Evolutionary conservation across 2,113 vertebrate genomes (phyloP).

Genomic region (Orientallactaga bullata): DNA sequence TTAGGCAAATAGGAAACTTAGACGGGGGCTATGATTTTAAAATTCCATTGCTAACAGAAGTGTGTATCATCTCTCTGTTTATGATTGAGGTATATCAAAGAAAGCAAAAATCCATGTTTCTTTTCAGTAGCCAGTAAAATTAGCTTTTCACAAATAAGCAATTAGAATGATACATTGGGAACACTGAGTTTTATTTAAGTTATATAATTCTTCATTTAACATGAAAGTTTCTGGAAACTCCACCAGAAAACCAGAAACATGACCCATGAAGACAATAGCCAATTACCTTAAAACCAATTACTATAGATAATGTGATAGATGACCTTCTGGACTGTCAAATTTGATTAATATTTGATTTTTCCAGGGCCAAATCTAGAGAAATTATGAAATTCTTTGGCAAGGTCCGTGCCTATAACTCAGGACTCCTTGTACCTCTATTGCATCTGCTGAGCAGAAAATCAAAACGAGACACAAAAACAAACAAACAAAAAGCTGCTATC

Average conservation of each 20-base stretch:
- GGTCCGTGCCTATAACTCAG: neutral
- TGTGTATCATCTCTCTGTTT: neutral
- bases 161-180: neutral
- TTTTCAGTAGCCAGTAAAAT: neutral
- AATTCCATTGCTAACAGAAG: neutral
- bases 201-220: neutral
- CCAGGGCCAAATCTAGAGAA: slow-evolving; percentile 33
- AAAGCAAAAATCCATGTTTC: neutral
- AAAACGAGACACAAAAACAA: neutral
- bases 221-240: slow-evolving; percentile 25
- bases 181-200: slow-evolving; percentile 40
- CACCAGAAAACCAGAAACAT: slow-evolving; percentile 29
- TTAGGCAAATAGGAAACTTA: neutral
- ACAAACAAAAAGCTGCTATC: neutral
- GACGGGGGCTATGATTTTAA: neutral
- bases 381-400: slow-evolving; percentile 60
- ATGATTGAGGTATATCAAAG: neutral
- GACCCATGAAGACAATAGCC: slow-evolving; percentile 50
- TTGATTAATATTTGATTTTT: slow-evolving; percentile 52
- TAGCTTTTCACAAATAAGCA: neutral
- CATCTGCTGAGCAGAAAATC: neutral
- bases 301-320: neutral
- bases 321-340: slow-evolving; percentile 35
- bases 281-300: slow-evolving; percentile 60
- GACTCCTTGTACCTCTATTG: neutral